Percentiles rank a stretch among this genome's conserved stretches.
These are phyloP conservation scores for Nezara viridula DNA, from an alignment of 2,888 invertebrate species.

Conservation along the genomic window DNA sequence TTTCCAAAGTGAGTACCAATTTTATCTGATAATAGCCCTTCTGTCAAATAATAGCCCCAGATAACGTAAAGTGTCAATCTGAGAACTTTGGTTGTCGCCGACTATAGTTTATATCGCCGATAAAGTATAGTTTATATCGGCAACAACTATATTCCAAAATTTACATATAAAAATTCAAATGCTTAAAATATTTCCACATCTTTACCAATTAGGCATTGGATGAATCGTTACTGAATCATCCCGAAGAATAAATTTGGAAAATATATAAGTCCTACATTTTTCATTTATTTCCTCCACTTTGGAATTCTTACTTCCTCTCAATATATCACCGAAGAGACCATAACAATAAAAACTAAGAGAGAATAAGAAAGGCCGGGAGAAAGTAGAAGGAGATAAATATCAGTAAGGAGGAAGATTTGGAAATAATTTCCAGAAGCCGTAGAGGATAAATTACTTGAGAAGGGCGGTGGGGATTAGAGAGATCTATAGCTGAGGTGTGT, in stretches of 20 bases:
- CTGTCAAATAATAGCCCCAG: too few relatives aligned
- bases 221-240: neutral
- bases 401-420: constrained; percentile 61
- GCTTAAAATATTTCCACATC: too few relatives aligned
- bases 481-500: constrained; percentile 64
- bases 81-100: too few relatives aligned
- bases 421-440: constrained; percentile 61
- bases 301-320: neutral
- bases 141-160: too few relatives aligned
- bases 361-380: constrained; percentile 13
- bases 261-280: neutral
- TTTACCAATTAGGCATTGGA: neutral
- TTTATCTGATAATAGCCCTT: too few relatives aligned
- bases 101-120: too few relatives aligned
- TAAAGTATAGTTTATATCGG: too few relatives aligned
- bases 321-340: neutral
- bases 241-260: neutral
- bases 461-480: constrained; percentile 60
- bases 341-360: constrained; percentile 36
- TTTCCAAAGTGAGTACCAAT: too few relatives aligned
- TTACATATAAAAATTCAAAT: too few relatives aligned
- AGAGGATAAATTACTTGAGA: constrained; percentile 45
- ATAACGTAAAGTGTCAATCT: too few relatives aligned
- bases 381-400: constrained; percentile 59
- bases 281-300: constrained; percentile 6